Conservation (phyloP, 2,888 invertebrate genomes). For the Euplagia quadripunctaria region DNA sequence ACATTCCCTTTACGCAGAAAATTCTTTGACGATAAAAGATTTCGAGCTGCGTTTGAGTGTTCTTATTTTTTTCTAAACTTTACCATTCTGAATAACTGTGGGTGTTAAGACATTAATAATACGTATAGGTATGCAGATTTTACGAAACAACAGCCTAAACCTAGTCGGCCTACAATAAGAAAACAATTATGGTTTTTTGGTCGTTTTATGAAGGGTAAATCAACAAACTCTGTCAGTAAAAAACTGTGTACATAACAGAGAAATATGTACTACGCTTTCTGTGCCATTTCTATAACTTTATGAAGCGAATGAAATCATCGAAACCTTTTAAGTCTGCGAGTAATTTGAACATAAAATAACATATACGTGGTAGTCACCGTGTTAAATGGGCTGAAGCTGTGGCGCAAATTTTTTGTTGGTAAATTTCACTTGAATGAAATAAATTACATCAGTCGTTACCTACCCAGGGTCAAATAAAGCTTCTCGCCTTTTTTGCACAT, state of each 20-base stretch:
- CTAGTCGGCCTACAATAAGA: background rate
- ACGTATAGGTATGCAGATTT: background rate
- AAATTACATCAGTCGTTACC: slow-evolving; percentile 47
- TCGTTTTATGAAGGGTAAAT: no score
- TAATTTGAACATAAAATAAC: slow-evolving; percentile 34
- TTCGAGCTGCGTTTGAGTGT: slow-evolving; percentile 23
- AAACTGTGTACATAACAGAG: background rate
- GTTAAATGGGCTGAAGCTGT: slow-evolving; percentile 40
- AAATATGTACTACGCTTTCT: slow-evolving; percentile 9
- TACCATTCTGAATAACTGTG: slow-evolving; percentile 31
- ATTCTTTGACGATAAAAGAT: slow-evolving; percentile 18
- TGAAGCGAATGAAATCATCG: slow-evolving; percentile 43
- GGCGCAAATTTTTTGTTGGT: slow-evolving; percentile 36
- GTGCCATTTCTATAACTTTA: slow-evolving; percentile 9
- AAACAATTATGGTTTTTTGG: background rate
- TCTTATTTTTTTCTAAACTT: slow-evolving; percentile 28
- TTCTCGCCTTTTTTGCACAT: slow-evolving; percentile 27
- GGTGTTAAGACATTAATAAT: slow-evolving; percentile 11
- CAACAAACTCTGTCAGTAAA: background rate
- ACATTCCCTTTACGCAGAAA: slow-evolving; percentile 1
- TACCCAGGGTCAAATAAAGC: slow-evolving; percentile 37
- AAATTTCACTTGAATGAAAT: slow-evolving; percentile 47
- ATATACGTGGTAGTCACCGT: slow-evolving; percentile 22
- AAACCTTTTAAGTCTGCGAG: slow-evolving; percentile 33
- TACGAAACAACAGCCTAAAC: background rate